These are phyloP conservation scores for Sweltsa coloradensis DNA, from an alignment of 1,140 invertebrate species.

Conservation along the genomic window DNA sequence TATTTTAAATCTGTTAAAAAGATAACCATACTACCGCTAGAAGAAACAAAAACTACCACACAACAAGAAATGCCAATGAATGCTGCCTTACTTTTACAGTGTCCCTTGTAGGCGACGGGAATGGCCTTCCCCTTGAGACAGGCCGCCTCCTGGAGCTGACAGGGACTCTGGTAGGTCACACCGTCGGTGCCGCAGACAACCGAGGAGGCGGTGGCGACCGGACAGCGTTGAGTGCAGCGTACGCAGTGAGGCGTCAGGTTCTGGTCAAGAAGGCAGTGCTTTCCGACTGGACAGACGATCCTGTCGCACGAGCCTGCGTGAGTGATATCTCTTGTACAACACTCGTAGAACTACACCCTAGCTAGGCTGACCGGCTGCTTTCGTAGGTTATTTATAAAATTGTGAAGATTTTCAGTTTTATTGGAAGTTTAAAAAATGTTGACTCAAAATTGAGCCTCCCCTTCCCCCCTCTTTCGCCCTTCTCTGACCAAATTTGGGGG, in stretches of 20 bases:
- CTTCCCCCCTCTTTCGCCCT: no score
- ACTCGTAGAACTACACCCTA: neutral
- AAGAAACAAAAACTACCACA: no score
- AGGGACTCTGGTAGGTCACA: slow-evolving; percentile 72
- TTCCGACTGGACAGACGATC: slow-evolving; percentile 64
- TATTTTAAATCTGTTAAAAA: neutral
- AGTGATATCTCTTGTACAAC: slow-evolving; percentile 5
- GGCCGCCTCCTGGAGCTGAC: slow-evolving; percentile 70
- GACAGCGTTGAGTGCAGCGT: slow-evolving; percentile 55
- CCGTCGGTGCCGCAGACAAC: slow-evolving; percentile 79
- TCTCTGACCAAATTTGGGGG: no score
- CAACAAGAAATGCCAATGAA: no score
- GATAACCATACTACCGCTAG: no score
- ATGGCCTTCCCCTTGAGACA: slow-evolving; percentile 70
- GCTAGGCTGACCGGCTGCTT: neutral
- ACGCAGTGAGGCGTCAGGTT: slow-evolving; percentile 74
- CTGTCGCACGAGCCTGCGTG: slow-evolving; percentile 58
- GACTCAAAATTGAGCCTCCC: no score
- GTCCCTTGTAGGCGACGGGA: slow-evolving; percentile 73
- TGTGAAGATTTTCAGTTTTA: no score
- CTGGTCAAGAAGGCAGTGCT: slow-evolving; percentile 75
- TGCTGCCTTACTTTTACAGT: slow-evolving; percentile 57
- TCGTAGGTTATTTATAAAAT: no score
- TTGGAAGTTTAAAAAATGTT: no score
- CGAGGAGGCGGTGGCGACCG: slow-evolving; percentile 28